These are phyloP conservation scores for Rhadinocentrus ornatus DNA, from an alignment of 2,797 vertebrate genomes.

Conservation along the genomic window DNA sequence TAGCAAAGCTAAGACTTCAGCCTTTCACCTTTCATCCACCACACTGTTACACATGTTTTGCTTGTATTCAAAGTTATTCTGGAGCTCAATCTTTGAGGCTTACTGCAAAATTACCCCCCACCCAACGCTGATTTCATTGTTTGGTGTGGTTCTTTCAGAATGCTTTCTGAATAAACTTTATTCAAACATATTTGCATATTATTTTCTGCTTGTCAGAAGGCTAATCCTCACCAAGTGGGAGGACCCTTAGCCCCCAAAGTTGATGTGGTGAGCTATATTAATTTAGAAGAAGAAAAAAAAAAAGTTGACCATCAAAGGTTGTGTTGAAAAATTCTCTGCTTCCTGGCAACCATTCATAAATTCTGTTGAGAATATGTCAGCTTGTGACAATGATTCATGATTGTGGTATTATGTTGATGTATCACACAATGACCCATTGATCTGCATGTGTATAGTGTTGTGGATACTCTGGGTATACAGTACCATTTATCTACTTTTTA, in stretches of 20 bases:
- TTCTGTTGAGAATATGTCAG: not conserved
- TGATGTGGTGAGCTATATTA: not conserved
- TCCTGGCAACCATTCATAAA: not conserved
- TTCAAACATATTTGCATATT: not conserved
- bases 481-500: not conserved
- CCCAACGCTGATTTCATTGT: not conserved
- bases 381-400: not conserved
- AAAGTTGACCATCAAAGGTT: not conserved
- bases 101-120: not conserved
- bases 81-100: too few relatives aligned
- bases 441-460: not conserved
- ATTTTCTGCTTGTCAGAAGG: slow-evolving; percentile 2
- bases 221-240: not conserved
- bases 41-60: too few relatives aligned
- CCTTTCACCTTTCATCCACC: not conserved
- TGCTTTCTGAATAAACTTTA: not conserved
- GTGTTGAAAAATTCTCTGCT: not conserved
- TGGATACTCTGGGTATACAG: not conserved
- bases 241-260: not conserved
- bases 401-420: not conserved
- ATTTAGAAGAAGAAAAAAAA: not conserved
- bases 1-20: not conserved
- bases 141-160: not conserved
- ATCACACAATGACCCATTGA: not conserved
- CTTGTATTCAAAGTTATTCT: too few relatives aligned